Percentiles rank a stretch among this genome's conserved stretches.
Conservation (phyloP, 2,113 vertebrate species). For the Ramphastos sulfuratus region DNA sequence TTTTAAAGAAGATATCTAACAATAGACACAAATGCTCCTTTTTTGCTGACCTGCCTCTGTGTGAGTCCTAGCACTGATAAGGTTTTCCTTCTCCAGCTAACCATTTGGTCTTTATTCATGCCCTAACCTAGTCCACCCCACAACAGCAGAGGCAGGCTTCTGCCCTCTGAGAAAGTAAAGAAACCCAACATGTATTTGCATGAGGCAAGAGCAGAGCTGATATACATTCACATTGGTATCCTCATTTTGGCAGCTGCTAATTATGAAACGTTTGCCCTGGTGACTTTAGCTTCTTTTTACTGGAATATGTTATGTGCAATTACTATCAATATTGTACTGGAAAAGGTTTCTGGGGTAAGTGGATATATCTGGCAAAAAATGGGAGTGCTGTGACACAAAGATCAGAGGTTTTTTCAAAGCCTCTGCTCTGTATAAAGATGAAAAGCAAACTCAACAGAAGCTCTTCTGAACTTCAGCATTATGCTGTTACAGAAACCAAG, state of each 20-base stretch:
- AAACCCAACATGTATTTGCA: background rate
- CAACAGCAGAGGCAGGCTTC: background rate
- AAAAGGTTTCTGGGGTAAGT: background rate
- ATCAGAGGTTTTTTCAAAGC: background rate
- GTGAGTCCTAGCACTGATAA: background rate
- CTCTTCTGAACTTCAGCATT: background rate
- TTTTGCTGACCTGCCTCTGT: background rate
- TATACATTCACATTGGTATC: background rate
- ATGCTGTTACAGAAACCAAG: background rate
- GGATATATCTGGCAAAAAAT: background rate
- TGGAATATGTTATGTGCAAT: background rate
- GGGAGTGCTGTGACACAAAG: background rate
- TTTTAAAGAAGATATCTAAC: background rate
- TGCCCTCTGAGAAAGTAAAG: background rate
- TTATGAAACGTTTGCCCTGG: background rate
- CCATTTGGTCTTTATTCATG: background rate
- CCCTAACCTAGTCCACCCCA: background rate
- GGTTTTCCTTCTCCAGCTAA: background rate
- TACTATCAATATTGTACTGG: background rate
- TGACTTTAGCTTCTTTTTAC: background rate
- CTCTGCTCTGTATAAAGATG: background rate
- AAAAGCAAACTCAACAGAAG: background rate
- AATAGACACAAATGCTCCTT: background rate
- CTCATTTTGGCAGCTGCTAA: background rate
- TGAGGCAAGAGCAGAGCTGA: background rate